Conservation (phyloP, 2,888 invertebrate genomes). For the Hyppa rectilinea region DNA sequence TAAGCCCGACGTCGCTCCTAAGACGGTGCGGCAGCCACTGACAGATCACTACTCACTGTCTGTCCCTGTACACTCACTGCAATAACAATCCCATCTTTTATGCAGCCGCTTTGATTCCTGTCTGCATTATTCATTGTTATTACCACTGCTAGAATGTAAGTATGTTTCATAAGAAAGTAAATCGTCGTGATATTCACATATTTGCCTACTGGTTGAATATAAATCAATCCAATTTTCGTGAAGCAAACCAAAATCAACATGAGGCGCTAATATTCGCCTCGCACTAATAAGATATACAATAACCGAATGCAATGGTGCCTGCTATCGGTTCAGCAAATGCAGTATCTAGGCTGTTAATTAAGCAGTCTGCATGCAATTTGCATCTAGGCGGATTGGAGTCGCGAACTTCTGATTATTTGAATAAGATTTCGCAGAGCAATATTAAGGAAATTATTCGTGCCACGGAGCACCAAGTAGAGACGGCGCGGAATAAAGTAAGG, state of each 20-base stretch:
- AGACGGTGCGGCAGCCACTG: slow-evolving; percentile 70
- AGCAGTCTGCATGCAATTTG: slow-evolving; percentile 84
- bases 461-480: slow-evolving; percentile 70
- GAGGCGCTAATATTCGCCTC: slow-evolving; percentile 8
- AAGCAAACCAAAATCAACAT: slow-evolving; percentile 14
- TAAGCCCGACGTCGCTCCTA: slow-evolving; percentile 71
- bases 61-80: slow-evolving; percentile 67
- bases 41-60: slow-evolving; percentile 82
- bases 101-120: slow-evolving; percentile 52
- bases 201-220: slow-evolving; percentile 9
- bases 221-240: background rate
- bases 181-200: background rate
- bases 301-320: slow-evolving; percentile 61
- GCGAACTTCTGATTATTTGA: slow-evolving; percentile 86
- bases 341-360: slow-evolving; percentile 78
- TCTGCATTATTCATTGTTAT: slow-evolving; percentile 53
- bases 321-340: slow-evolving; percentile 65
- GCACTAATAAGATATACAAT: slow-evolving; percentile 42
- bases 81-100: slow-evolving; percentile 65
- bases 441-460: slow-evolving; percentile 83
- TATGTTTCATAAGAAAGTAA: slow-evolving; percentile 7
- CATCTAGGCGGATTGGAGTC: slow-evolving; percentile 83
- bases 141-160: slow-evolving; percentile 16
- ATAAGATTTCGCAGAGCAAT: slow-evolving; percentile 83
- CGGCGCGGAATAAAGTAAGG: slow-evolving; percentile 63